phyloP scores from a whole-genome alignment of 2,797 vertebrate genomes.

The Glossophaga mutica region DNA sequence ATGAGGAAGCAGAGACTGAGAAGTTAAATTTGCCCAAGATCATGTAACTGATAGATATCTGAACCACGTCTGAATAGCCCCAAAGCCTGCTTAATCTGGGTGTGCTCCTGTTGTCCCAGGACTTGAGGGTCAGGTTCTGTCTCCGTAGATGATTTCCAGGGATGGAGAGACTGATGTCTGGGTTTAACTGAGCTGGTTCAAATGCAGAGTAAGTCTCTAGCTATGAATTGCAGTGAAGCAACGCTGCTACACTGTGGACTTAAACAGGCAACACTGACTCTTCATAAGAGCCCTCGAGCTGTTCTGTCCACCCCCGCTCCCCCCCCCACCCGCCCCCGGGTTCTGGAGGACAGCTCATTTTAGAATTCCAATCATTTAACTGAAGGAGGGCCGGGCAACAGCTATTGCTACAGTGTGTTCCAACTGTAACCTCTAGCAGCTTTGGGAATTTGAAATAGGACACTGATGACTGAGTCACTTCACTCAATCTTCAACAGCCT shows the following conservation, averaged over 20 bases:
- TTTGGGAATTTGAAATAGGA: background rate
- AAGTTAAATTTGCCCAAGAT: background rate
- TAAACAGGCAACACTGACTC: background rate
- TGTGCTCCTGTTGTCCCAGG: background rate
- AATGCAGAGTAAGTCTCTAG: background rate
- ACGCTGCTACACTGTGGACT: background rate
- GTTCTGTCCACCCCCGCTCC: no score
- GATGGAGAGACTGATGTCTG: background rate
- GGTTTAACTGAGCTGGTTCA: background rate
- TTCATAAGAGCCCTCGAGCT: background rate
- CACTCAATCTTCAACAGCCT: background rate
- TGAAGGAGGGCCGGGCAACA: background rate
- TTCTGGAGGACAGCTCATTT: background rate
- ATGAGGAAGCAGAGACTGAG: background rate
- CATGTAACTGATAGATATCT: background rate
- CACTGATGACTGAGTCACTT: background rate
- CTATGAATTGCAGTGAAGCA: background rate
- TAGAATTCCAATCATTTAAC: background rate
- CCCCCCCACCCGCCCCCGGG: no score
- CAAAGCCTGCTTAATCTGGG: background rate
- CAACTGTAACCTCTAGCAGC: background rate
- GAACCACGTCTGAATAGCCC: background rate
- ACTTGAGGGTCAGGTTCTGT: background rate
- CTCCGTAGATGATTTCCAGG: background rate
- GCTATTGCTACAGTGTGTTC: background rate